Evolutionary conservation across 2,797 vertebrate genomes (phyloP).

Genomic region (Hirundo rustica): DNA sequence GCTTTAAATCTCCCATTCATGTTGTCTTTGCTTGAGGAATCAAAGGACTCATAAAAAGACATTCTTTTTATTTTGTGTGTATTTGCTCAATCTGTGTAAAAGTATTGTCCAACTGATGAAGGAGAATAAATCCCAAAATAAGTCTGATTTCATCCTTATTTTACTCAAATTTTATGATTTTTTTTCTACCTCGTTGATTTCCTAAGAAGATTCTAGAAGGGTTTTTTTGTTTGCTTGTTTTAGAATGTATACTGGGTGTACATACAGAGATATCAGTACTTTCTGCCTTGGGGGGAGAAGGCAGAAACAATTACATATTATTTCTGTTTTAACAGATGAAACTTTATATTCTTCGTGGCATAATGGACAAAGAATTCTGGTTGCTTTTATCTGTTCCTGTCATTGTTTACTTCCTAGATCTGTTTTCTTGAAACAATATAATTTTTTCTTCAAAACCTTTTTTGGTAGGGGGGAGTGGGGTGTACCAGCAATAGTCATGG

Average conservation of each 20-base stretch:
- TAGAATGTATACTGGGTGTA: too few species aligned
- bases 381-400: neutral
- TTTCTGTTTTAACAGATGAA: neutral
- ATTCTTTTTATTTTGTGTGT: neutral
- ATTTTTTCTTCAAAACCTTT: neutral
- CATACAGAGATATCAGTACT: neutral
- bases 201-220: neutral
- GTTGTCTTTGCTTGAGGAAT: neutral
- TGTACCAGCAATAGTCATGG: neutral
- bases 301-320: neutral
- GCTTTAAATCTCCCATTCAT: neutral
- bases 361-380: neutral
- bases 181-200: neutral
- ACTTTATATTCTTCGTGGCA: neutral
- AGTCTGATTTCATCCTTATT: neutral
- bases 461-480: accelerated
- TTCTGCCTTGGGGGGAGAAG: neutral
- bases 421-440: neutral
- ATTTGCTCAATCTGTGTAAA: neutral
- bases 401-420: neutral
- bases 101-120: neutral
- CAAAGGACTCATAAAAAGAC: neutral
- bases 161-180: neutral
- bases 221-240: neutral
- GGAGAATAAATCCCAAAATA: neutral